phyloP scores from a whole-genome alignment of 2,113 vertebrate species.

The Sylvietta virens region DNA sequence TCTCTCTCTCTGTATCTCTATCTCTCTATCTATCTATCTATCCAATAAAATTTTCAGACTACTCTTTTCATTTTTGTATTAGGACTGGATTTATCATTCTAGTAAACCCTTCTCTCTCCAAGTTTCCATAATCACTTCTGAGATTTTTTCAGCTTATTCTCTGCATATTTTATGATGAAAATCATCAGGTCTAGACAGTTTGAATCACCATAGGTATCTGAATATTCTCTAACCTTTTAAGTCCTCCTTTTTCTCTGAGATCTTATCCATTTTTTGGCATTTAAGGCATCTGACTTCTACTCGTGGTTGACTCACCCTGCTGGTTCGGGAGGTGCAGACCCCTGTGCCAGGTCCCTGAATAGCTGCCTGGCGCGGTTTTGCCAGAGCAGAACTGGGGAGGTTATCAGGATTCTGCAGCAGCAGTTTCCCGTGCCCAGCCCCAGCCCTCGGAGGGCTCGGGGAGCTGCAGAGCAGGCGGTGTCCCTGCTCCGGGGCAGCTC shows the following conservation, averaged over 20 bases:
- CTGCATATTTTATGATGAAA: background rate
- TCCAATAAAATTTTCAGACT: background rate
- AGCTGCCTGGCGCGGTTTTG: background rate
- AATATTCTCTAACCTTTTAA: background rate
- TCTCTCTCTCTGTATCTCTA: background rate
- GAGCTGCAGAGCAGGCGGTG: background rate
- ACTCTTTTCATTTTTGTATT: background rate
- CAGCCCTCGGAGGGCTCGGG: fast-evolving
- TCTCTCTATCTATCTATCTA: background rate
- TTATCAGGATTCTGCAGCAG: background rate
- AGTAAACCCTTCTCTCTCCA: background rate
- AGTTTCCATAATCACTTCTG: background rate
- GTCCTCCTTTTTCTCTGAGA: background rate
- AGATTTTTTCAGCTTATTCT: background rate
- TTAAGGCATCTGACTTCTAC: background rate
- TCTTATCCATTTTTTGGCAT: background rate
- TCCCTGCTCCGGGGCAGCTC: fast-evolving
- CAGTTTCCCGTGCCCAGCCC: fast-evolving
- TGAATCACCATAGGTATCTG: background rate
- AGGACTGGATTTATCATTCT: background rate
- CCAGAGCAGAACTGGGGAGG: background rate
- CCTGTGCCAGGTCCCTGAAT: background rate
- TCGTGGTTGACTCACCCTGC: fast-evolving
- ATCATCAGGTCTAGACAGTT: background rate
- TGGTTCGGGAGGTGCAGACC: background rate